Conservation (phyloP, 2,888 invertebrate genomes). For the Eurois occulta region DNA sequence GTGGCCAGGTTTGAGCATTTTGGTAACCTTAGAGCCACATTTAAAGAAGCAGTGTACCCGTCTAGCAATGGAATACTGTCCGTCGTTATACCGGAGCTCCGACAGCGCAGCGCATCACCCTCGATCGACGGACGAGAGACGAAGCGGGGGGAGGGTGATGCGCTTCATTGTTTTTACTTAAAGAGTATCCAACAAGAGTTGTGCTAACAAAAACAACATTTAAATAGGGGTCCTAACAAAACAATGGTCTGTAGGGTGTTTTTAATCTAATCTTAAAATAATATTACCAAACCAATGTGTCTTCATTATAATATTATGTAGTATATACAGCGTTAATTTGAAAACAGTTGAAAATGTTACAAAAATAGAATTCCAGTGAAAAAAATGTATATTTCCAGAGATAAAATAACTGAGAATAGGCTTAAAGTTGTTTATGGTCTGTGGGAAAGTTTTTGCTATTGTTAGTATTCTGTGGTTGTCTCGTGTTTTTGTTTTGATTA, state of each 20-base stretch:
- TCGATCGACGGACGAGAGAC: too few relatives aligned
- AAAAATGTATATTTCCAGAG: not conserved
- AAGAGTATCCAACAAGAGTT: not conserved
- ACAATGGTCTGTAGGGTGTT: not conserved
- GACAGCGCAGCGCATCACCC: too few relatives aligned
- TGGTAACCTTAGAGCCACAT: too few relatives aligned
- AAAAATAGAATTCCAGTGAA: not conserved
- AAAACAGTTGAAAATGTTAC: not conserved
- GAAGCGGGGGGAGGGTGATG: too few relatives aligned
- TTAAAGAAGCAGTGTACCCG: too few relatives aligned
- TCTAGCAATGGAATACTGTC: too few relatives aligned
- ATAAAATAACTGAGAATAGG: conserved; percentile 12
- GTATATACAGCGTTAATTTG: too few relatives aligned
- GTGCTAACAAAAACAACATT: not conserved
- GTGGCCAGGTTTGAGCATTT: too few relatives aligned
- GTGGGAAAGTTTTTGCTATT: conserved; percentile 32
- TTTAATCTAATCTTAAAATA: not conserved
- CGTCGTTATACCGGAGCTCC: too few relatives aligned
- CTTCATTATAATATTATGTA: not conserved
- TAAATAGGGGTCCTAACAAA: not conserved
- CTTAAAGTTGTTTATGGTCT: conserved; percentile 28
- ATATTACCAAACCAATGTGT: not conserved
- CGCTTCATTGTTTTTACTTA: not conserved
- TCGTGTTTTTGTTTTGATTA: conserved; percentile 36
- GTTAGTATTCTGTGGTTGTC: conserved; percentile 52